These are phyloP conservation scores for Glandiceps talaboti DNA, from an alignment of 53 echinoderm and acorn worm genomes.

Conservation along the genomic window DNA sequence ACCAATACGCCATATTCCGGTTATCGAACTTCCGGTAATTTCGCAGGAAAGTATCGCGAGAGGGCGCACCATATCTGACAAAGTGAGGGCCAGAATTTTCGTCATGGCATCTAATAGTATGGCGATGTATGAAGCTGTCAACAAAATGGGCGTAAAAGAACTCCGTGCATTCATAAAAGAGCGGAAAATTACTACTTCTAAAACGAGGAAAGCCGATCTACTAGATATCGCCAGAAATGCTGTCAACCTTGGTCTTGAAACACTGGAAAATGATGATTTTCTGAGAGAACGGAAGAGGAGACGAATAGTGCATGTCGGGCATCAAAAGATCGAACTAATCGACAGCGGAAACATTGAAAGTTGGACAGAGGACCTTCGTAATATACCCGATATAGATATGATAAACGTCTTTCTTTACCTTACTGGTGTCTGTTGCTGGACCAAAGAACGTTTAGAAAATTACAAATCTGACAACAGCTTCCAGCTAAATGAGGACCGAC, in stretches of 20 bases:
- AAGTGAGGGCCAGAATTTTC: background rate
- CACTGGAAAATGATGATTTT: background rate
- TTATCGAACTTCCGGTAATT: too few relatives aligned
- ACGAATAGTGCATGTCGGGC: background rate
- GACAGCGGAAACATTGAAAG: background rate
- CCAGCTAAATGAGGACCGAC: constrained; percentile 7
- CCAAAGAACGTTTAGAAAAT: background rate
- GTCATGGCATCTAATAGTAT: background rate
- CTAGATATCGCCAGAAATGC: background rate
- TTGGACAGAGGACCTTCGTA: background rate
- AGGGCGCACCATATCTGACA: too few relatives aligned
- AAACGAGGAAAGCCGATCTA: background rate
- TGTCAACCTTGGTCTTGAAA: background rate
- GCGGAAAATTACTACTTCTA: background rate
- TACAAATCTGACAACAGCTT: constrained; percentile 8
- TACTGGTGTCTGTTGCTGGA: constrained; percentile 1
- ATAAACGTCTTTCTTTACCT: constrained; percentile 10
- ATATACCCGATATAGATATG: background rate
- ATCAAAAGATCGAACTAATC: background rate
- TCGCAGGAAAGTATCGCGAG: too few relatives aligned
- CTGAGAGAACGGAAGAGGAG: background rate
- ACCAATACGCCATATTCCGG: too few relatives aligned
- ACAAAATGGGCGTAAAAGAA: background rate
- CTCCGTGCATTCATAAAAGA: background rate
- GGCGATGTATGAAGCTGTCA: background rate